A percentile compares a stretch with the other conserved stretches of the same genome.
These are phyloP conservation scores for Coracias cyanogaster DNA, from an alignment of 2,797 vertebrate genomes.

Conservation along the genomic window DNA sequence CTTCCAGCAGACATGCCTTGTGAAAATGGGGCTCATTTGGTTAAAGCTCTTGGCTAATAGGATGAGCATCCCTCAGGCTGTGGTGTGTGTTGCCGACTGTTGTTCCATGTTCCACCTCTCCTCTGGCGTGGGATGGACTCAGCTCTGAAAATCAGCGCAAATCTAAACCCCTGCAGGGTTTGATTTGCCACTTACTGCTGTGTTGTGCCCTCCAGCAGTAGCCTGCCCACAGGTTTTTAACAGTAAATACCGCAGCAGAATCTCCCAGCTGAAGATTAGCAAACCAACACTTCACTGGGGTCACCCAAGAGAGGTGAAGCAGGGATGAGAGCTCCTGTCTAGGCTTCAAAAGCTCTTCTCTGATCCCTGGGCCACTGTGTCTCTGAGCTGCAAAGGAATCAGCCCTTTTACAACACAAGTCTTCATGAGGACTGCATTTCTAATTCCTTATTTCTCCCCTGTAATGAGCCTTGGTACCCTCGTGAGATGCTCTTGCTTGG, in stretches of 20 bases:
- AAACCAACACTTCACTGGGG: background rate
- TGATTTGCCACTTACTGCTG: background rate
- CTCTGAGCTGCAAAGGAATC: background rate
- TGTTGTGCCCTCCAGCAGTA: background rate
- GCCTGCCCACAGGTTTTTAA: conserved; percentile 13
- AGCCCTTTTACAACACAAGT: background rate
- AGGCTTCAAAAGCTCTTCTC: conserved; percentile 21
- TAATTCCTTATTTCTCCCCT: background rate
- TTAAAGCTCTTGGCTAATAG: background rate
- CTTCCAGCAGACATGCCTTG: background rate
- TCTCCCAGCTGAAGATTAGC: background rate
- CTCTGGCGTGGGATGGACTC: background rate
- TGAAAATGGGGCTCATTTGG: background rate
- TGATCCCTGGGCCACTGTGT: background rate
- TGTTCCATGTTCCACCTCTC: background rate
- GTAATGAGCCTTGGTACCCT: background rate
- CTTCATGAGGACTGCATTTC: background rate
- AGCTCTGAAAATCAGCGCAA: background rate
- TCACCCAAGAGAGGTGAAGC: background rate
- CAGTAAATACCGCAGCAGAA: background rate
- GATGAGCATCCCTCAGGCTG: background rate
- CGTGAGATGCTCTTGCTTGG: background rate
- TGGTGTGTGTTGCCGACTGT: background rate
- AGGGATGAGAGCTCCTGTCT: conserved; percentile 14
- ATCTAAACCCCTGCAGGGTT: background rate